Conservation (phyloP, 2,113 vertebrate genomes). For the Aphyosemion australe region DNA sequence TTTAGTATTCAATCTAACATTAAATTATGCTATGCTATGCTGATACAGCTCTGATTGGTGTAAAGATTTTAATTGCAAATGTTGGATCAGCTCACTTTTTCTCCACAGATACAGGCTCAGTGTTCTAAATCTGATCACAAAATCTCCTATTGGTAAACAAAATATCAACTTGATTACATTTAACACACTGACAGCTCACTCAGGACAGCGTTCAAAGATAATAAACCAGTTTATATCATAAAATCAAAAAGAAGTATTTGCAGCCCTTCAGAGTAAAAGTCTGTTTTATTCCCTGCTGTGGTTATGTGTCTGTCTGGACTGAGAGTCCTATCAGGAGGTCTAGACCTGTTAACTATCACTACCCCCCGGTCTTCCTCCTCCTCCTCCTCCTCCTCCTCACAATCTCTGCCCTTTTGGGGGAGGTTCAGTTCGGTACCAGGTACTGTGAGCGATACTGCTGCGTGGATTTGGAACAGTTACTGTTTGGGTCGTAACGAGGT, state of each 20-base stretch:
- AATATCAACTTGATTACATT: too few species aligned
- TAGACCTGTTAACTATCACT: slow-evolving; percentile 37
- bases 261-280: neutral
- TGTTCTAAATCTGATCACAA: neutral
- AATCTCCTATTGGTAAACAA: too few species aligned
- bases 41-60: neutral
- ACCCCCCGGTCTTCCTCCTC: neutral
- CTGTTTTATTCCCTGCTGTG: neutral
- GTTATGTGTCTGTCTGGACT: slow-evolving; percentile 30
- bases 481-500: slow-evolving; percentile 77
- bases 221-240: too few species aligned
- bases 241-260: too few species aligned
- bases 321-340: slow-evolving; percentile 52
- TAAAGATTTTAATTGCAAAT: too few species aligned
- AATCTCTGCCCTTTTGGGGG: slow-evolving; percentile 34
- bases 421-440: slow-evolving; percentile 63
- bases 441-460: slow-evolving; percentile 63
- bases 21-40: neutral
- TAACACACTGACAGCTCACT: neutral
- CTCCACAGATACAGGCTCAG: too few species aligned
- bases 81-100: neutral
- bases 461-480: slow-evolving; percentile 60
- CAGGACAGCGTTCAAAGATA: too few species aligned
- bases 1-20: neutral
- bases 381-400: slow-evolving; percentile 27